phyloP scores from a whole-genome alignment of 2,113 vertebrate genomes.

The Rhinogobius similis region DNA sequence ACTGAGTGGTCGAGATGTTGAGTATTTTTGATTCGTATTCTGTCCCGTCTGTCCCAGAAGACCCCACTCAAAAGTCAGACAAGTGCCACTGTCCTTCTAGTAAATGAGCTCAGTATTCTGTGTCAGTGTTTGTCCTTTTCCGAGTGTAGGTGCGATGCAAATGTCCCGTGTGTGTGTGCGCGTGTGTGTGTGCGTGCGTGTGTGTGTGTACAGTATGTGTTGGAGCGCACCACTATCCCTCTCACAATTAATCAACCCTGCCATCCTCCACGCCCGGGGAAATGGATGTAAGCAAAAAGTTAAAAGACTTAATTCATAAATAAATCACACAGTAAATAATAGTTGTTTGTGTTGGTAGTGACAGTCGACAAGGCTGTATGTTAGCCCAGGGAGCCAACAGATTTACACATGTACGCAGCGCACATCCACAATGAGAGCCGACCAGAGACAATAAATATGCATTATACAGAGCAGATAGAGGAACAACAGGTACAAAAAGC shows the following conservation, averaged over 20 bases:
- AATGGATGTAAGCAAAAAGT: conserved; percentile 74
- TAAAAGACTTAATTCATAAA: conserved; percentile 78
- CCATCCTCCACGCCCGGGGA: conserved; percentile 51
- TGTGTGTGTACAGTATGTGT: conserved; percentile 10
- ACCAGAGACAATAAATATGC: conserved; percentile 65
- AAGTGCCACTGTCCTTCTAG: conserved; percentile 25
- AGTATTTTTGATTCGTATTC: conserved; percentile 31
- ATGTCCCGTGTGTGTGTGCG: conserved; percentile 31
- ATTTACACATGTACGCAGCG: conserved; percentile 49
- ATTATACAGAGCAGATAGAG: conserved; percentile 42
- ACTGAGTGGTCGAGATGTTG: neutral
- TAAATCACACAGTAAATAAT: conserved; percentile 79
- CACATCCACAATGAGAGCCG: conserved; percentile 31
- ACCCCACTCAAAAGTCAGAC: conserved; percentile 24
- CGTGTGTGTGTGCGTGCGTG: conserved; percentile 22
- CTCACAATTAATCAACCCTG: conserved; percentile 69
- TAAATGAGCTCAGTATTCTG: conserved; percentile 17
- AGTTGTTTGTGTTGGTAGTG: conserved; percentile 60
- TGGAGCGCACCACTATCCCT: conserved; percentile 23
- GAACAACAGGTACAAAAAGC: conserved; percentile 49
- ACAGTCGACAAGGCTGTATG: conserved; percentile 46
- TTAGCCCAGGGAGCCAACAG: conserved; percentile 27
- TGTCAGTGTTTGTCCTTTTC: conserved; percentile 25
- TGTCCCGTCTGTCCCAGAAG: conserved; percentile 7
- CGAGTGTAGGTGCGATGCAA: conserved; percentile 14